phyloP scores from a whole-genome alignment of 2,797 vertebrate genomes.

The Spea hammondii region DNA sequence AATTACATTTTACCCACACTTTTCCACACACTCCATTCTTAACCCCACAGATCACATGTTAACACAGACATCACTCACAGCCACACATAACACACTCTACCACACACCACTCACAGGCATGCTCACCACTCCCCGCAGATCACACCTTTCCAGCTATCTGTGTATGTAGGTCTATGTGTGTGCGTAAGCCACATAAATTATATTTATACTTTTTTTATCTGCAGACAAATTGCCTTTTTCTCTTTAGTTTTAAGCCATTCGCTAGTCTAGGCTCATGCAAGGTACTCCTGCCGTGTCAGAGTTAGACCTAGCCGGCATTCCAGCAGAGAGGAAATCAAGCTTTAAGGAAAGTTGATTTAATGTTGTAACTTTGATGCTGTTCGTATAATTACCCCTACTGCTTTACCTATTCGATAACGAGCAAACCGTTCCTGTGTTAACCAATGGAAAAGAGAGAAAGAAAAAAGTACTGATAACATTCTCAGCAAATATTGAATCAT shows the following conservation, averaged over 20 bases:
- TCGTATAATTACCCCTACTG: conserved; percentile 25
- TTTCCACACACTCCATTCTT: no score
- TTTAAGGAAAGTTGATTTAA: conserved; percentile 24
- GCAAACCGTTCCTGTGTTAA: neutral
- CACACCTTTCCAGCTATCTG: no score
- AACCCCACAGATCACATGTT: no score
- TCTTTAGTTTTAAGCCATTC: neutral
- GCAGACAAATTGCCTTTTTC: neutral
- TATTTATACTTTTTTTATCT: neutral
- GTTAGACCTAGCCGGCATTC: neutral
- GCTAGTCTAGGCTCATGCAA: neutral
- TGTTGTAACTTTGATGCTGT: conserved; percentile 19
- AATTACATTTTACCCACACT: no score
- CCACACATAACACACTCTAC: no score
- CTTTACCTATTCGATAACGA: conserved; percentile 3
- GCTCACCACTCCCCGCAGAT: no score
- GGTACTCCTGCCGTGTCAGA: neutral
- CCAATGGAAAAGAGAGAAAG: neutral
- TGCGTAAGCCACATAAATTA: no score
- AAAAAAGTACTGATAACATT: no score
- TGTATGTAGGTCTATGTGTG: no score
- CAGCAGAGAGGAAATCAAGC: conserved; percentile 18
- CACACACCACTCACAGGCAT: no score
- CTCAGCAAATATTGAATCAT: no score
- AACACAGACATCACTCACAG: no score